These are phyloP conservation scores for Anolis carolinensis DNA, from an alignment of 2,113 vertebrate genomes.

Conservation along the genomic window DNA sequence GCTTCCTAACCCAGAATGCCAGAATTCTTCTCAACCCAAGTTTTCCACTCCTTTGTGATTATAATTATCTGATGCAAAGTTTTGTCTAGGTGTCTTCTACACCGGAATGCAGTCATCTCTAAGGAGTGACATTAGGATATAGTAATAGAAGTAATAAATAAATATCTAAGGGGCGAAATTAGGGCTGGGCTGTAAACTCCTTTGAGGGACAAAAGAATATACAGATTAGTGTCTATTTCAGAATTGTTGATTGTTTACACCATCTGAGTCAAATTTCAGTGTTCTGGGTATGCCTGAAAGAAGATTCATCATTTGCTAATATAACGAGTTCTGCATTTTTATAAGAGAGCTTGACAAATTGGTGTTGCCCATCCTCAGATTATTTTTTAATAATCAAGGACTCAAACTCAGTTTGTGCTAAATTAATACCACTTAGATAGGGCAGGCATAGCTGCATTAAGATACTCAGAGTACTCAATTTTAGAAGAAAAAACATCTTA, in stretches of 20 bases:
- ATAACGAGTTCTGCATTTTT: not conserved
- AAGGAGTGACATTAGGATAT: no score
- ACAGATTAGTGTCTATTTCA: not conserved
- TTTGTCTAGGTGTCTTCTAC: not conserved
- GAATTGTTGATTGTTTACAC: not conserved
- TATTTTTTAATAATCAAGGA: no score
- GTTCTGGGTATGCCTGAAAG: not conserved
- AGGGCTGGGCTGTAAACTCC: not conserved
- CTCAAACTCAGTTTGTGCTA: no score
- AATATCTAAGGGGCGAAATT: not conserved
- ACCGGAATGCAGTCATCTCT: not conserved
- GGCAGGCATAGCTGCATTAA: no score
- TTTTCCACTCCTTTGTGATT: no score
- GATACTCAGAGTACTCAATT: no score
- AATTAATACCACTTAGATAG: no score
- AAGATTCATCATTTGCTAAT: not conserved
- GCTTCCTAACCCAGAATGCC: not conserved
- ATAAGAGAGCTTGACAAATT: not conserved
- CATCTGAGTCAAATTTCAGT: not conserved
- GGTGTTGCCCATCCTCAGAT: no score
- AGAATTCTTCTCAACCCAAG: not conserved
- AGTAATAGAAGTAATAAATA: no score
- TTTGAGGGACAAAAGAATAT: not conserved
- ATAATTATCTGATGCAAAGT: not conserved
- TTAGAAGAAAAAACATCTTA: no score